phyloP scores from a whole-genome alignment of 2,888 invertebrate species.

The Himalopsyche tibetana region DNA sequence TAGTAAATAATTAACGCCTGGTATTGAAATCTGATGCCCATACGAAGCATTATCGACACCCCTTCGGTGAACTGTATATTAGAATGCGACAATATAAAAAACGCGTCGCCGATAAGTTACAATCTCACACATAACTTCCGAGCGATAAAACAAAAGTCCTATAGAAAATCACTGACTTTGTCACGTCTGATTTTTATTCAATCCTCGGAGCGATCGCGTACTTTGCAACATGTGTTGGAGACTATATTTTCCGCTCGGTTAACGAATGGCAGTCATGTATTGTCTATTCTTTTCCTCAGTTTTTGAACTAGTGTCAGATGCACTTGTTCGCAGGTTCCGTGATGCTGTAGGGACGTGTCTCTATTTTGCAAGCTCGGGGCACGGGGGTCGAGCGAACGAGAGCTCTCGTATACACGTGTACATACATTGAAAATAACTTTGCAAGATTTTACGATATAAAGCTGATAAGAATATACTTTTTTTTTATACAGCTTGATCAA shows the following conservation, averaged over 20 bases:
- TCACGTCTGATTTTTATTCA: slow-evolving; percentile 48
- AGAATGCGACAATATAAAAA: not conserved
- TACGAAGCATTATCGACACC: too few species aligned
- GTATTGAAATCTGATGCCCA: too few species aligned
- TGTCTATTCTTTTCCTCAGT: slow-evolving; percentile 54
- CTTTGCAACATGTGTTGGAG: slow-evolving; percentile 40
- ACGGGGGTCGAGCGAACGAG: not conserved
- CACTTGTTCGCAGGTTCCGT: slow-evolving; percentile 55
- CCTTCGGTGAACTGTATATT: not conserved
- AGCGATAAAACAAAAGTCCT: slow-evolving; percentile 22
- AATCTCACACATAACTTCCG: slow-evolving; percentile 26
- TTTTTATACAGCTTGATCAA: too few species aligned
- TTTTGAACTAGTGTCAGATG: slow-evolving; percentile 57
- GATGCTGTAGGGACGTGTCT: slow-evolving; percentile 52
- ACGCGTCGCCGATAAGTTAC: slow-evolving; percentile 13
- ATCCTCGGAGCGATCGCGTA: slow-evolving; percentile 50
- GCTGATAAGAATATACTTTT: not conserved
- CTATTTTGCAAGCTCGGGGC: slow-evolving; percentile 38
- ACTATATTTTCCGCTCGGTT: slow-evolving; percentile 38
- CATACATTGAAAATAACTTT: slow-evolving; percentile 15
- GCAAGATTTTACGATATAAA: not conserved
- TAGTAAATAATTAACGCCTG: too few species aligned
- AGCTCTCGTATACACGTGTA: slow-evolving; percentile 31
- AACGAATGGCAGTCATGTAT: slow-evolving; percentile 52
- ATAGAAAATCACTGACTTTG: slow-evolving; percentile 32